Evolutionary conservation across 1,140 invertebrate species (phyloP), one percentile per base, ranked within the genome.

Genomic region (Pogonomyrmex californicus): DNA sequence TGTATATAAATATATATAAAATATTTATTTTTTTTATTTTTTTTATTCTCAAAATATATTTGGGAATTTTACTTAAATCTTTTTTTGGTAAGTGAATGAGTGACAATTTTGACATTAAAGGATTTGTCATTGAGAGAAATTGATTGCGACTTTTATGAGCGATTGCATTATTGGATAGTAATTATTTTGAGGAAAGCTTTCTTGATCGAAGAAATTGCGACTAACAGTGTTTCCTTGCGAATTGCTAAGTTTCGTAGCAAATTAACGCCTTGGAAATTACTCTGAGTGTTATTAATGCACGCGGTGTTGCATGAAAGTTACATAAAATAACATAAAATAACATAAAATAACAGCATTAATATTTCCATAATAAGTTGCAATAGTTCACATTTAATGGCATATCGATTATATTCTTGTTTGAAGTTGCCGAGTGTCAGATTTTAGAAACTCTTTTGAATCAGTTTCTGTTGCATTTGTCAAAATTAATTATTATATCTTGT

Each of bases 161-260:
- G 47, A 58, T 58, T 38, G 14, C 2, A 78, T 78, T 65, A 78
- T 78, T 14, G 14, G 14, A 70, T 9, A 5, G 14, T 71, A 71
- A 82, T 82, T 82, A 70, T 82, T 82, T 71, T 5, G 51, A 51
- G 51, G 51, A 71, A 82, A 82, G 78, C 66, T 54, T 47, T 71
- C 65, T 82, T 65, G 63, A 70, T 70, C 49, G 51, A 58, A 33
- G 36, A 38, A 47, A 49, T 36, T 33, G 44, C 14, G 9, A 4
- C 14, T 60, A 58, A 71, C 14, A 44, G 38, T 51, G 51, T 1
- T 71, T 82, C 41, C 65, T 70, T 38, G 51, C 38, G 14, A 82
- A 82, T 82, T 71, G 71, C 30, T 36, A 60, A 82, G 14, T 82
- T 82, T 71, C 54, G 14, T 23, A 30, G 51, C 51, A 82, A 82